Evolutionary conservation across 2,888 invertebrate genomes (phyloP), one percentile per base, ranked within the genome.

Genomic region (Tenthredo distinguenda): DNA sequence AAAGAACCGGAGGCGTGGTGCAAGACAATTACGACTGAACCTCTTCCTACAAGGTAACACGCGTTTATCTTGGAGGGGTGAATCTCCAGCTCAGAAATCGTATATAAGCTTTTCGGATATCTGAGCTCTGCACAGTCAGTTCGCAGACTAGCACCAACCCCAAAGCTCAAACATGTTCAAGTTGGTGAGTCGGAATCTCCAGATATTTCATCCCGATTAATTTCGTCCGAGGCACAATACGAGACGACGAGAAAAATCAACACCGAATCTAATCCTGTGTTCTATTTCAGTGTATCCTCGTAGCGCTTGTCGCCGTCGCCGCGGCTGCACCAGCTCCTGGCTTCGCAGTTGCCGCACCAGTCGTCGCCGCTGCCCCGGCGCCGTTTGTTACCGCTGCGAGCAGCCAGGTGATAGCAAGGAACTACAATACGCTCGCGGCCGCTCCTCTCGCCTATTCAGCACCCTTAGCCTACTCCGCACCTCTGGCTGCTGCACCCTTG

Each of bases 381-480:
- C 95, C 95, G 9, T 94, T 95, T 88, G 95, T 96, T n/a, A 96
- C 96, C 0, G 95, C 96, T 0, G 95, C 95, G 89, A 96, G 96
- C 93, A 95, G 95, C 18, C 96, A 96, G 92, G 95, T 96, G 86
- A 92, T 96, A 88, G 94, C 96, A 34, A 94, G 96, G 88, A 95
- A 96, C 91, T 95, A 95, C 93, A 96, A 96, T 88, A 95, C 95
- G 0, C 92, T 96, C 12, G 95, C 95, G 10, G 94, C 94, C 34
- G 93, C 94, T 10, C 93, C 95, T 0, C 94, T 95, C 84, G 93
- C 94, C 88, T 77, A 77, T 31, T 12, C 94, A 26, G 94, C 95
- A n/a, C 95, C 95, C 89, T 93, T 94, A 5, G 94, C 95, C 2
- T 95, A 95, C 4, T 93, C 95, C 0, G 88, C 86, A 50, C 91